Conservation (phyloP, 1,140 invertebrate species). For the Zeugodacus cucurbitae region DNA sequence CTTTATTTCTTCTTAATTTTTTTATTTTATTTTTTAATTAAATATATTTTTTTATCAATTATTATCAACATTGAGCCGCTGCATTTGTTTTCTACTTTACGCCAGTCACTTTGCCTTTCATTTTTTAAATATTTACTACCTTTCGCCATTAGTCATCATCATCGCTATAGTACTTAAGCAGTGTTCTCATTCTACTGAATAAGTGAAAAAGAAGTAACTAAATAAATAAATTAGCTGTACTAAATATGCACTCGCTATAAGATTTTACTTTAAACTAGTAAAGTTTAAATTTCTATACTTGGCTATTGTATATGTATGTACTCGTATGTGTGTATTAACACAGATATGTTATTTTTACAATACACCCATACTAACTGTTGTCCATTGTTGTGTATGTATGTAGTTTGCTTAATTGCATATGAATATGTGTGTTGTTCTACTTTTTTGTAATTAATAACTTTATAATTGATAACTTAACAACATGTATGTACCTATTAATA, state of each 20-base stretch:
- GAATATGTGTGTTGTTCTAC: not conserved
- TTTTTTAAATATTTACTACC: too few species aligned
- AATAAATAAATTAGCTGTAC: not conserved
- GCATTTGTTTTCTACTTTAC: not conserved
- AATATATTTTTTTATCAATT: too few species aligned
- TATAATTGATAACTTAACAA: not conserved
- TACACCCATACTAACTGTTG: not conserved
- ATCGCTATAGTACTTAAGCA: constrained; percentile 2
- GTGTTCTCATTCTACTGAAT: not conserved
- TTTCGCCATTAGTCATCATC: not conserved
- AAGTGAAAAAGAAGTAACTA: not conserved
- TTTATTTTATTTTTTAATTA: too few species aligned
- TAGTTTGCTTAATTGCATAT: not conserved
- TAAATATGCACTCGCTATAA: not conserved
- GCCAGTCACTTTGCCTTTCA: not conserved
- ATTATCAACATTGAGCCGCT: too few species aligned
- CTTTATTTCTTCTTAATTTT: too few species aligned
- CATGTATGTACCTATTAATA: constrained; percentile 15
- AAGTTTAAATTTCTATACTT: not conserved
- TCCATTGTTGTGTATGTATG: not conserved
- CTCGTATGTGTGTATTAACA: not conserved
- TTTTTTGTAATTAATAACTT: not conserved
- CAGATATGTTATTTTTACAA: not conserved
- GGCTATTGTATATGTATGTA: not conserved
- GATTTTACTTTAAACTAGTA: not conserved